These are phyloP conservation scores for Nomada ruficornis DNA, from an alignment of 2,888 invertebrate genomes.

Conservation along the genomic window DNA sequence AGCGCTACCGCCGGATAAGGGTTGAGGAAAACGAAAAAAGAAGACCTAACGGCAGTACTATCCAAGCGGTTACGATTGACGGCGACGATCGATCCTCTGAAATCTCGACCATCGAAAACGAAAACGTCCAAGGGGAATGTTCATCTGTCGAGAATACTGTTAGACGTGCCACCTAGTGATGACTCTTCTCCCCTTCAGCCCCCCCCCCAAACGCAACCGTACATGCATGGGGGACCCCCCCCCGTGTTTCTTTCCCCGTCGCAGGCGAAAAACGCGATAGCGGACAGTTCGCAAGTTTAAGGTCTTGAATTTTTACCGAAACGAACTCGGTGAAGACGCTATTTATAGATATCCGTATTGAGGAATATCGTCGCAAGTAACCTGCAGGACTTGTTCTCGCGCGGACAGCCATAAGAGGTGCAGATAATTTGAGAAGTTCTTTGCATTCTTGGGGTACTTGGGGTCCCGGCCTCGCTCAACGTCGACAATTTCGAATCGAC, in stretches of 20 bases:
- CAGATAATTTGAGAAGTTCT: slow-evolving; percentile 61
- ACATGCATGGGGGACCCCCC: too few relatives aligned
- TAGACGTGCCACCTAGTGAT: neutral
- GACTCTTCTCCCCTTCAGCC: too few relatives aligned
- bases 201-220: too few relatives aligned
- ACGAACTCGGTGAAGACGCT: slow-evolving; percentile 33
- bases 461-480: slow-evolving; percentile 47
- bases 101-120: neutral
- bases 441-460: slow-evolving; percentile 45
- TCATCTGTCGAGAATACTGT: neutral
- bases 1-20: too few relatives aligned
- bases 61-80: too few relatives aligned
- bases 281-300: slow-evolving; percentile 23
- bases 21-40: too few relatives aligned
- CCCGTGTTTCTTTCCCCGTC: neutral
- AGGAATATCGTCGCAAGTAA: slow-evolving; percentile 28
- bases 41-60: too few relatives aligned
- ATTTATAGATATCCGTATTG: slow-evolving; percentile 51
- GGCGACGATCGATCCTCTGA: too few relatives aligned
- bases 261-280: neutral
- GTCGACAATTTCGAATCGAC: slow-evolving; percentile 32
- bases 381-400: slow-evolving; percentile 52
- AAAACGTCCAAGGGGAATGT: neutral
- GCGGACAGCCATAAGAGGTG: slow-evolving; percentile 40
- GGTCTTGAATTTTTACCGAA: slow-evolving; percentile 35